Conservation (phyloP, 1,140 invertebrate genomes). For the Ceratina japonica region DNA sequence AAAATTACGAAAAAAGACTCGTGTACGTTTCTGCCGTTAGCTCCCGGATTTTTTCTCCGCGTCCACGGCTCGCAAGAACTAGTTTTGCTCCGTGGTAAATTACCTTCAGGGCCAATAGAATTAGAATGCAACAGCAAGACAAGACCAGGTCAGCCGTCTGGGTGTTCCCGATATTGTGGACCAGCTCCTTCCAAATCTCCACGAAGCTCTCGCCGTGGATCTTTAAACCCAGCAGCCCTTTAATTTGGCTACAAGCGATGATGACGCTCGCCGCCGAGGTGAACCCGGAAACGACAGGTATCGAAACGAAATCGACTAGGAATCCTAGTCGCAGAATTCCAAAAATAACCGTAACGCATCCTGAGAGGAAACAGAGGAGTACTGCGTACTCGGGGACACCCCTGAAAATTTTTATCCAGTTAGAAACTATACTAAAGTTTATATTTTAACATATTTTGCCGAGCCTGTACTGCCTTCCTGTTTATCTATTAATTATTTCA, state of each 20-base stretch:
- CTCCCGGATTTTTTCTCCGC: neutral
- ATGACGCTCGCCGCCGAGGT: conserved; percentile 92
- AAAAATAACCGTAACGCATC: conserved; percentile 84
- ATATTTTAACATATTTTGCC: neutral
- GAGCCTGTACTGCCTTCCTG: too few species aligned
- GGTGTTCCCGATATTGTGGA: conserved; percentile 79
- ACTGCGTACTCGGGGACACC: conserved; percentile 83
- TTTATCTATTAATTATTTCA: too few species aligned
- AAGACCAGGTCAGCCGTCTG: conserved; percentile 82
- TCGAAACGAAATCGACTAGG: conserved; percentile 91
- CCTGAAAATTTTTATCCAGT: conserved; percentile 40
- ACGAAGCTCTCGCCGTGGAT: conserved; percentile 83
- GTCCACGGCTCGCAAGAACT: conserved; percentile 3
- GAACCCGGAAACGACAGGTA: conserved; percentile 91
- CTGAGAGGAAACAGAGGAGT: conserved; percentile 86
- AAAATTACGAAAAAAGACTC: neutral
- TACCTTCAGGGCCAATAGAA: conserved; percentile 84
- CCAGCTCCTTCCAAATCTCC: conserved; percentile 81
- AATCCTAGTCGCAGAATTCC: conserved; percentile 89
- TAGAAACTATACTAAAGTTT: conserved; percentile 9
- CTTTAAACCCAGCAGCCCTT: conserved; percentile 84
- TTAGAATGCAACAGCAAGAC: conserved; percentile 82
- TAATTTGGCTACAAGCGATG: conserved; percentile 90
- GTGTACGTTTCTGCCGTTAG: neutral
- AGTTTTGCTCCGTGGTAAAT: conserved; percentile 27